A percentile compares a stretch with the other conserved stretches of the same genome.
Evolutionary conservation across 2,113 vertebrate species (phyloP).

Genomic region (Petrocephalus microphthalmus): DNA sequence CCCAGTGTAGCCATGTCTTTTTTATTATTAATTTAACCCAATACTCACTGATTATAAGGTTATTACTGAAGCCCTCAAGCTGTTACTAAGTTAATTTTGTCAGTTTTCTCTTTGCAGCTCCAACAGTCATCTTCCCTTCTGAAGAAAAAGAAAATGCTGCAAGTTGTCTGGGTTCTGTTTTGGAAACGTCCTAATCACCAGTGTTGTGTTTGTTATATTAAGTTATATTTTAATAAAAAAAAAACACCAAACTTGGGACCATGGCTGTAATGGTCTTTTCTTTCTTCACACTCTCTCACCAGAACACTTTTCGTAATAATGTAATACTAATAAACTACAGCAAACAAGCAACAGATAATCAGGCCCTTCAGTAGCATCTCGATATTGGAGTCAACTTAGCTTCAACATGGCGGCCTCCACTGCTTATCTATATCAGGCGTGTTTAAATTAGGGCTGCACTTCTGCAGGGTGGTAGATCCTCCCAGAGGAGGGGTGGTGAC

Average conservation of each 20-base stretch:
- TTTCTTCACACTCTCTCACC: neutral
- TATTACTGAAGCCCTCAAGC: neutral
- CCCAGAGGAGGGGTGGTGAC: neutral
- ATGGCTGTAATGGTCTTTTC: neutral
- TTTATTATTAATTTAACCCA: neutral
- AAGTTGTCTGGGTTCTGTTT: neutral
- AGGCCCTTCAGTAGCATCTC: neutral
- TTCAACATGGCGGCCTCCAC: neutral
- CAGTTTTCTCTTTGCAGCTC: neutral
- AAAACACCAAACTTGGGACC: neutral
- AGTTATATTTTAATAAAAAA: neutral
- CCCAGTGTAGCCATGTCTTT: neutral
- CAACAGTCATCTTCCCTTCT: neutral
- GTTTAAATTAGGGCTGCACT: neutral
- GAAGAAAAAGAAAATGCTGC: neutral
- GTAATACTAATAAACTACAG: neutral
- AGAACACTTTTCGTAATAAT: neutral
- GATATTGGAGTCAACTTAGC: neutral
- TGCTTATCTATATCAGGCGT: neutral
- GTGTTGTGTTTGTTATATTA: neutral
- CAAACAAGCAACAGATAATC: neutral
- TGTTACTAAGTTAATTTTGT: neutral
- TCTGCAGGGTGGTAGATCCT: neutral
- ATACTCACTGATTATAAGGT: neutral
- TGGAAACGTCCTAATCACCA: neutral